Evolutionary conservation across 2,113 vertebrate species (phyloP).

Genomic region (Tyrannus savana): DNA sequence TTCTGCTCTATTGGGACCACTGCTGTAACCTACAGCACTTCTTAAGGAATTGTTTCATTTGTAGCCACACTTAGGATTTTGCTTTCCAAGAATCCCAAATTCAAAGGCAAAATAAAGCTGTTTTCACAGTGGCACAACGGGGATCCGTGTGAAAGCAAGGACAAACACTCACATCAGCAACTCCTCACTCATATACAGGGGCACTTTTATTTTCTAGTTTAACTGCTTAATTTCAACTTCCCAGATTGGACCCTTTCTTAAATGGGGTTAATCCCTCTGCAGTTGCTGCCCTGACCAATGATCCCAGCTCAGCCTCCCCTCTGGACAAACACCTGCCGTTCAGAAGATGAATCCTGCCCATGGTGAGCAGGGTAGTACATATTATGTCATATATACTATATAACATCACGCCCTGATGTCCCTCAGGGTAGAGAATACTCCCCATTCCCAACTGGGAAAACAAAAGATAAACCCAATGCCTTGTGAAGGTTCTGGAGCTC

Average conservation of each 20-base stretch:
- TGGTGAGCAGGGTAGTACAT: background rate
- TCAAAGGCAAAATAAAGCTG: background rate
- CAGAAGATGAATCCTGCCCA: background rate
- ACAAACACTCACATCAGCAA: background rate
- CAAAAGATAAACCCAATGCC: background rate
- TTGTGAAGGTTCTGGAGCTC: background rate
- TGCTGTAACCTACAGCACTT: background rate
- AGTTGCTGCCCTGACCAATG: background rate
- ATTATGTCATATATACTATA: too few species aligned
- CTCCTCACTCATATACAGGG: background rate
- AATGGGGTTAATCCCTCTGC: accelerated
- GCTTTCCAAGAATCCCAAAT: background rate
- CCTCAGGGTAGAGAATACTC: background rate
- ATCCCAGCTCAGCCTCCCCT: background rate
- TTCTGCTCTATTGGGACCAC: background rate
- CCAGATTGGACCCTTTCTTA: background rate
- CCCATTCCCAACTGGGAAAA: background rate
- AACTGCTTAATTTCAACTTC: background rate
- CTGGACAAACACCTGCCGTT: background rate
- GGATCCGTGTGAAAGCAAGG: background rate
- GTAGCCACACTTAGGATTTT: background rate
- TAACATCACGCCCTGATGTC: background rate
- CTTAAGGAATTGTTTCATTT: background rate
- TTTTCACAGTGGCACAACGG: background rate
- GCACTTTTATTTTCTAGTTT: background rate